phyloP scores from a whole-genome alignment of 2,888 invertebrate genomes.

The Tenthredo livida region DNA sequence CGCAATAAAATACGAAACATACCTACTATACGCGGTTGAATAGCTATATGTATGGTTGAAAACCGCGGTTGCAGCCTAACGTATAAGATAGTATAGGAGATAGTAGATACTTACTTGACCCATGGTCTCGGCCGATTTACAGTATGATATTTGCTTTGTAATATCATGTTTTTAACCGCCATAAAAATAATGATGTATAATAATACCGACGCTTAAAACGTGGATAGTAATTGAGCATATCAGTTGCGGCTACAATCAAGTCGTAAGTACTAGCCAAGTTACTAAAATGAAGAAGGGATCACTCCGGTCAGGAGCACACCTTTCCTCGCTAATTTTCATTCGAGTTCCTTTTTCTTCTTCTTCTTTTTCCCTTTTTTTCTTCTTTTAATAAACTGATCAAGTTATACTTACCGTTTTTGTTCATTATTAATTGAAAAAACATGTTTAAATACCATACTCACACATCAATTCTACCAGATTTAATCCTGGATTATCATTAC shows the following conservation, averaged over 20 bases:
- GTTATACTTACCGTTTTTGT: neutral
- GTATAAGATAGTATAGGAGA: neutral
- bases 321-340: neutral
- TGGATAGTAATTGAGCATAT: constrained; percentile 42
- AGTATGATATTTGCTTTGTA: constrained; percentile 48
- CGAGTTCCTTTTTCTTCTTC: neutral
- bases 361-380: neutral
- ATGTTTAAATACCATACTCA: too few relatives aligned
- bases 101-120: constrained; percentile 33
- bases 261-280: neutral
- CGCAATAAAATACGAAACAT: too few relatives aligned
- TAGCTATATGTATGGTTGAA: neutral
- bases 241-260: constrained; percentile 25
- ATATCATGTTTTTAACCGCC: constrained; percentile 42
- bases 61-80: constrained; percentile 9
- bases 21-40: neutral
- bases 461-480: too few relatives aligned
- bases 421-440: too few relatives aligned
- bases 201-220: constrained; percentile 22
- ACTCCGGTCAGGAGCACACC: neutral
- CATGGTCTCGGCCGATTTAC: constrained; percentile 36
- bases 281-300: neutral
- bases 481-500: too few relatives aligned
- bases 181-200: constrained; percentile 49
- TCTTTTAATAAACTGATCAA: neutral